A percentile compares a stretch with the other conserved stretches of the same genome.
Conservation (phyloP, 2,113 vertebrate species). For the Variabilichromis moorii region DNA sequence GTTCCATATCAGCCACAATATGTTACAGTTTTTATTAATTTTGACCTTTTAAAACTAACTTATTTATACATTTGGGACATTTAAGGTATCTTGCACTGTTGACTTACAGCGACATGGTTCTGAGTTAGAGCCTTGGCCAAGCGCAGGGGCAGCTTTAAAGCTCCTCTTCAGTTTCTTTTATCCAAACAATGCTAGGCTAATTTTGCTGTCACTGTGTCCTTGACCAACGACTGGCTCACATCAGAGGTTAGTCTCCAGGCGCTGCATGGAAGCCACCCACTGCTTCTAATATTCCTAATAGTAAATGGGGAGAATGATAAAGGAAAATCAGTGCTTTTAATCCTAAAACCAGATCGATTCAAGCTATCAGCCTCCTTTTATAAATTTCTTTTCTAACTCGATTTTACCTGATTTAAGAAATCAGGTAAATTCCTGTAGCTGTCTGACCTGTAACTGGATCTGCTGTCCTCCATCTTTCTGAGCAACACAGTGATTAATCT, state of each 20-base stretch:
- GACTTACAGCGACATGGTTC: not conserved
- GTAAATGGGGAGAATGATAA: not conserved
- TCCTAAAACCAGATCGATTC: not conserved
- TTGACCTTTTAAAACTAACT: not conserved
- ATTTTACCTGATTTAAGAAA: not conserved
- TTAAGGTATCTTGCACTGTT: not conserved
- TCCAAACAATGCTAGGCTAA: not conserved
- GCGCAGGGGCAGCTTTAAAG: not conserved
- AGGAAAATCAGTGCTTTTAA: not conserved
- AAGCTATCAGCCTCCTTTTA: not conserved
- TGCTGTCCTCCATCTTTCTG: not conserved
- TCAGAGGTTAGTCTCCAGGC: not conserved
- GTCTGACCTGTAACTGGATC: not conserved
- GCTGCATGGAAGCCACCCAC: not conserved
- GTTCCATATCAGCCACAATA: rapidly evolving
- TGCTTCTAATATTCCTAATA: not conserved
- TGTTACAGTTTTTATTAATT: not conserved
- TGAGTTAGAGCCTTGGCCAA: not conserved
- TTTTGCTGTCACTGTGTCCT: not conserved
- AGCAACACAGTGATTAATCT: conserved; percentile 35
- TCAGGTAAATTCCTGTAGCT: not conserved
- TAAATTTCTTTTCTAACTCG: not conserved
- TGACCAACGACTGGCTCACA: not conserved
- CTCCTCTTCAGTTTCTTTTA: not conserved
- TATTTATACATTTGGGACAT: not conserved